Evolutionary conservation across 2,888 invertebrate species (phyloP).

Genomic region (Cephus rjabovi): DNA sequence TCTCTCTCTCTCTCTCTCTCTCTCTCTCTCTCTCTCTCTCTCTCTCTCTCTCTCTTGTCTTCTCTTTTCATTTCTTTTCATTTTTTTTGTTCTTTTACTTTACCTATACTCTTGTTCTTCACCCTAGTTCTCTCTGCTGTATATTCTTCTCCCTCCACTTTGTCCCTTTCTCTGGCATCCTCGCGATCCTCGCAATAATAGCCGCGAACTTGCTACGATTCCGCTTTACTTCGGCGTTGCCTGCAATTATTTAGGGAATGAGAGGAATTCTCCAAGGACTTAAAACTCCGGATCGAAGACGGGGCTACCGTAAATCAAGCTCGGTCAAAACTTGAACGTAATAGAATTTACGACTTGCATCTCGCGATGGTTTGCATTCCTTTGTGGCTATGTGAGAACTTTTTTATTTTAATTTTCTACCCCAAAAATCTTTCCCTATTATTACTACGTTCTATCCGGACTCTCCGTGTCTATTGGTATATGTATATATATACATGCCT

Average conservation of each 20-base stretch:
- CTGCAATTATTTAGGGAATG: constrained; percentile 50
- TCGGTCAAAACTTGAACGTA: neutral
- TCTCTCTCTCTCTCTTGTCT: constrained; percentile 14
- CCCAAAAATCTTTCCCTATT: neutral
- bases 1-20: constrained; percentile 10
- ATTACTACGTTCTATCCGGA: neutral
- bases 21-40: constrained; percentile 14
- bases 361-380: neutral
- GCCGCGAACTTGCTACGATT: constrained; percentile 47
- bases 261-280: constrained; percentile 36
- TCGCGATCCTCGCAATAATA: constrained; percentile 52
- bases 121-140: neutral
- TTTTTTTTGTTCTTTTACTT: neutral
- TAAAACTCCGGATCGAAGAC: neutral
- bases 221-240: constrained; percentile 31
- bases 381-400: neutral
- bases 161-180: constrained; percentile 29
- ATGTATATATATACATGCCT: neutral
- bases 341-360: neutral
- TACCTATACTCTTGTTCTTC: neutral
- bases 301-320: neutral
- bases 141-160: neutral
- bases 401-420: neutral
- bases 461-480: neutral
- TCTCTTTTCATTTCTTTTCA: neutral